A percentile compares a stretch with the other conserved stretches of the same genome.
Conservation (phyloP, 2,888 invertebrate species). For the Antitype chi region DNA sequence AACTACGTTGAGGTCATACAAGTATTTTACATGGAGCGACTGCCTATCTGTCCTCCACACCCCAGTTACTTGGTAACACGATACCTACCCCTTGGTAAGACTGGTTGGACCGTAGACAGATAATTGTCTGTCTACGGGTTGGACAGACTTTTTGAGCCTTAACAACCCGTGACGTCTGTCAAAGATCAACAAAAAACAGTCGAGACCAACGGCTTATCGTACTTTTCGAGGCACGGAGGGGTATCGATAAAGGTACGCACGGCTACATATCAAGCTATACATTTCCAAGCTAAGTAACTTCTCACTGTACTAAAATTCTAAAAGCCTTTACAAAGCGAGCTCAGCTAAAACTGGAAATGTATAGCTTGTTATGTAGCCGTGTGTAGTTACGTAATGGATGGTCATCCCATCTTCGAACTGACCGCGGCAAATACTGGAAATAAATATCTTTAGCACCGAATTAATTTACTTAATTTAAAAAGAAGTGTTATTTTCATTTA, state of each 20-base stretch:
- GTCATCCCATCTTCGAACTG: background rate
- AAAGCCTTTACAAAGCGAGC: too few species aligned
- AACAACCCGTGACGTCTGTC: background rate
- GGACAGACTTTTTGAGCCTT: background rate
- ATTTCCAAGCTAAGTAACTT: too few species aligned
- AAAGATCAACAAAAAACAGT: background rate
- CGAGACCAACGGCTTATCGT: background rate
- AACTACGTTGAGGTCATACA: background rate
- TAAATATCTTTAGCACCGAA: background rate
- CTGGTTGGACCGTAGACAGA: too few species aligned
- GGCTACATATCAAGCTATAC: too few species aligned
- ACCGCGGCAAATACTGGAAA: background rate
- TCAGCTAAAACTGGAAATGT: too few species aligned
- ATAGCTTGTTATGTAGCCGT: too few species aligned
- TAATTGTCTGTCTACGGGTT: too few species aligned
- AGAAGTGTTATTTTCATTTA: background rate
- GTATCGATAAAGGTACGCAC: background rate
- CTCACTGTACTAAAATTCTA: too few species aligned
- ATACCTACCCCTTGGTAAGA: background rate
- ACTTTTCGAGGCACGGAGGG: background rate
- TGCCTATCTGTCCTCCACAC: background rate
- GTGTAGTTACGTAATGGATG: background rate
- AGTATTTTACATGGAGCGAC: background rate
- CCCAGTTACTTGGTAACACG: background rate
- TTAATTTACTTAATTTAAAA: background rate